These are phyloP conservation scores for Zapornia atra DNA, from an alignment of 2,113 vertebrate genomes.

Conservation along the genomic window DNA sequence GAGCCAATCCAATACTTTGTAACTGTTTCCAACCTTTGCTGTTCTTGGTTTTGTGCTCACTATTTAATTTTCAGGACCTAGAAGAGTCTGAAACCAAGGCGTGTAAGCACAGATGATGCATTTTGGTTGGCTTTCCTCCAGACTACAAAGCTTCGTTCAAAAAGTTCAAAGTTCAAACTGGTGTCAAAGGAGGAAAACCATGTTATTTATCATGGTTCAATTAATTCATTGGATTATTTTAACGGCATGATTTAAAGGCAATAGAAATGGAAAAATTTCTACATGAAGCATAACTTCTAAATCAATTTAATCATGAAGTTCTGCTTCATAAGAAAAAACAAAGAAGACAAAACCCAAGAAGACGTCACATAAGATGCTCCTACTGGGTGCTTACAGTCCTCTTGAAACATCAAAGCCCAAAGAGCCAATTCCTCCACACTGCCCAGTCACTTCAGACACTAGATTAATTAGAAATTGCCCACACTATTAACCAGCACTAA, in stretches of 20 bases:
- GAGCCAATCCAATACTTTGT: neutral
- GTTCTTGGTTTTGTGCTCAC: neutral
- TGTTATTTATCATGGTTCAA: neutral
- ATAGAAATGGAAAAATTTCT: neutral
- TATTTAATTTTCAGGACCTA: neutral
- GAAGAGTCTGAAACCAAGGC: neutral
- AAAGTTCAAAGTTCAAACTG: neutral
- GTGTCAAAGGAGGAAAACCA: neutral
- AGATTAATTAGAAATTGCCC: neutral
- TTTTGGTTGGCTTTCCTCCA: neutral
- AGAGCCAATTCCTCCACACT: neutral
- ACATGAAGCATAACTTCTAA: neutral
- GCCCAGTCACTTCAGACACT: neutral
- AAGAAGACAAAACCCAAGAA: neutral
- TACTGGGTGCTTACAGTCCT: neutral
- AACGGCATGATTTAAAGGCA: neutral
- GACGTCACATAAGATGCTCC: fast-evolving
- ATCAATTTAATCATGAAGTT: neutral
- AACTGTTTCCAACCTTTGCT: neutral
- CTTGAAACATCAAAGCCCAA: neutral
- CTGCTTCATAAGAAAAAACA: neutral
- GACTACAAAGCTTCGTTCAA: neutral
- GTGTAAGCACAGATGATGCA: neutral
- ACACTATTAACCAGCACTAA: neutral
- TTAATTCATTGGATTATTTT: neutral